Evolutionary conservation across 1,140 invertebrate species (phyloP).

Genomic region (Dendroctonus valens): DNA sequence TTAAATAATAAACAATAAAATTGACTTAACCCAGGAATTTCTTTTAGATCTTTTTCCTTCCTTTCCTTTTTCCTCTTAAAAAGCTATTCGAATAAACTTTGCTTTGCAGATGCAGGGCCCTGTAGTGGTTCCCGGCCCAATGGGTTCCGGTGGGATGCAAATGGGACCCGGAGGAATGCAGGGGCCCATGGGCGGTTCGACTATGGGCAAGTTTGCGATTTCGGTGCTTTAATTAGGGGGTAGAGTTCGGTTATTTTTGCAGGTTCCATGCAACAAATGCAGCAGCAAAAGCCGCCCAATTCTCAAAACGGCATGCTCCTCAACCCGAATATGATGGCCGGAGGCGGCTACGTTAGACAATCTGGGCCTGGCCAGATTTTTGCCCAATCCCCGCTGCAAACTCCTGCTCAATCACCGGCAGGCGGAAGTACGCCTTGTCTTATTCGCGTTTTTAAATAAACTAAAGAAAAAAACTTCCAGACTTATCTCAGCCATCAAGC

Average conservation of each 20-base stretch:
- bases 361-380: constrained; percentile 67
- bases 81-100: background rate
- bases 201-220: constrained; percentile 38
- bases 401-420: constrained; percentile 68
- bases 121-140: constrained; percentile 27
- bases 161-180: constrained; percentile 53
- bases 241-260: constrained; percentile 7
- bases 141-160: constrained; percentile 41
- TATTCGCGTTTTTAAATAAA: background rate
- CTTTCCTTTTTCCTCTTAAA: too few species aligned
- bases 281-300: constrained; percentile 47
- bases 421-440: constrained; percentile 41
- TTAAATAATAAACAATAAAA: too few species aligned
- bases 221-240: background rate
- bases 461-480: constrained; percentile 3
- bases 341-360: constrained; percentile 50
- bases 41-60: too few species aligned
- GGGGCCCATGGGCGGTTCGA: constrained; percentile 49
- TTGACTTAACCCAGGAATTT: too few species aligned
- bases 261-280: constrained; percentile 51
- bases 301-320: constrained; percentile 16
- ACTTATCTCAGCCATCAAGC: constrained; percentile 55
- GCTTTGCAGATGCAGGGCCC: constrained; percentile 21
- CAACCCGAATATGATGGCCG: constrained; percentile 26
- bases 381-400: constrained; percentile 63